Percentiles rank a stretch among this genome's conserved stretches.
These are phyloP conservation scores for Habropoda laboriosa DNA, from an alignment of 1,140 invertebrate species.

Conservation along the genomic window DNA sequence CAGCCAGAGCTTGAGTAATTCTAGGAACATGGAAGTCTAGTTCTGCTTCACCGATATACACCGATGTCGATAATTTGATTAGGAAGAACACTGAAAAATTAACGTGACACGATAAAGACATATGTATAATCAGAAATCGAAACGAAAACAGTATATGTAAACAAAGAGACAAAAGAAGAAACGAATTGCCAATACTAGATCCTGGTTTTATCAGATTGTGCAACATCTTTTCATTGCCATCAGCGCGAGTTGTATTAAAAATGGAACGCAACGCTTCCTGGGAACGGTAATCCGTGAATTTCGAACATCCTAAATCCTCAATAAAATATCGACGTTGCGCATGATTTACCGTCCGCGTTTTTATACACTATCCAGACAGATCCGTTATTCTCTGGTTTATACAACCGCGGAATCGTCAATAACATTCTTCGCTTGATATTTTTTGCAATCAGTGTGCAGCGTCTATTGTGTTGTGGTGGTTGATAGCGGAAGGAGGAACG, in stretches of 20 bases:
- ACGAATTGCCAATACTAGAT: not conserved
- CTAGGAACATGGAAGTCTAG: too few relatives aligned
- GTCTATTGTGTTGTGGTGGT: too few relatives aligned
- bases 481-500: too few relatives aligned
- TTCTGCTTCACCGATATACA: too few relatives aligned
- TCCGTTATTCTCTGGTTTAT: not conserved
- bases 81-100: too few relatives aligned
- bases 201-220: not conserved
- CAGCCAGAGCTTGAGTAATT: too few relatives aligned
- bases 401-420: slow-evolving; percentile 6
- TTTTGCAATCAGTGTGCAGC: not conserved
- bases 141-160: not conserved
- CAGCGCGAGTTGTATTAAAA: slow-evolving; percentile 4
- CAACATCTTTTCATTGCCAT: slow-evolving; percentile 21
- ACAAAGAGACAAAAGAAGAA: not conserved
- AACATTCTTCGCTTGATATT: not conserved
- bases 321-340: slow-evolving; percentile 9
- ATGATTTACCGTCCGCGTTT: slow-evolving; percentile 19
- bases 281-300: slow-evolving; percentile 4
- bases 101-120: too few relatives aligned
- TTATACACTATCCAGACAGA: too few relatives aligned
- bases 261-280: not conserved
- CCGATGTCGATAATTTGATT: too few relatives aligned
- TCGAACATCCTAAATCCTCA: slow-evolving; percentile 16
- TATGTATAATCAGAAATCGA: too few relatives aligned